Conservation (phyloP, 2,113 vertebrate species). For the Bubo scandiacus region DNA sequence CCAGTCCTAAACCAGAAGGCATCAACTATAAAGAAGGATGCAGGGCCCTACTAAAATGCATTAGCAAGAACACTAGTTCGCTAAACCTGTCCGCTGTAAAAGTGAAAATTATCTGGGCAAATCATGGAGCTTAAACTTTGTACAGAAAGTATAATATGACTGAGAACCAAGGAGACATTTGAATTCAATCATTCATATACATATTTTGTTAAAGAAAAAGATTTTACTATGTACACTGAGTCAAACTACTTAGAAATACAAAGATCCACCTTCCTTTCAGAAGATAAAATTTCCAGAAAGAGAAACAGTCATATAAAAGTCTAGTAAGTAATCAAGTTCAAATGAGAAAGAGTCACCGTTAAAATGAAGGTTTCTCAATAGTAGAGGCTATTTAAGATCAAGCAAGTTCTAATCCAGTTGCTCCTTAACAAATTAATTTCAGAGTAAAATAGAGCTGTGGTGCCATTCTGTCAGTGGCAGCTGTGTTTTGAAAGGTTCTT, state of each 20-base stretch:
- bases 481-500: constrained; percentile 15
- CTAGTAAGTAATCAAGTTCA: neutral
- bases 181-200: neutral
- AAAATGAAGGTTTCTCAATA: neutral
- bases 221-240: neutral
- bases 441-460: neutral
- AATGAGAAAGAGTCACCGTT: neutral
- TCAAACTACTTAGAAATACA: neutral
- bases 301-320: neutral
- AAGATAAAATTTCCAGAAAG: neutral
- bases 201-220: neutral
- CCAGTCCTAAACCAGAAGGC: neutral
- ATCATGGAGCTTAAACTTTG: neutral
- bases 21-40: neutral
- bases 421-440: neutral
- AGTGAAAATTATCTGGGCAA: neutral
- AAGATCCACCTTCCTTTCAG: neutral
- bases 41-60: neutral
- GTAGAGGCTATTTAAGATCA: neutral
- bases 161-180: neutral
- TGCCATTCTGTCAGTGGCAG: constrained; percentile 16
- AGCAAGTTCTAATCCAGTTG: neutral
- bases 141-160: neutral
- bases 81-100: neutral
- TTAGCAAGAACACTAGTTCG: neutral